These are phyloP conservation scores for Ispidina lecontei DNA, from an alignment of 2,797 vertebrate genomes.

Conservation along the genomic window DNA sequence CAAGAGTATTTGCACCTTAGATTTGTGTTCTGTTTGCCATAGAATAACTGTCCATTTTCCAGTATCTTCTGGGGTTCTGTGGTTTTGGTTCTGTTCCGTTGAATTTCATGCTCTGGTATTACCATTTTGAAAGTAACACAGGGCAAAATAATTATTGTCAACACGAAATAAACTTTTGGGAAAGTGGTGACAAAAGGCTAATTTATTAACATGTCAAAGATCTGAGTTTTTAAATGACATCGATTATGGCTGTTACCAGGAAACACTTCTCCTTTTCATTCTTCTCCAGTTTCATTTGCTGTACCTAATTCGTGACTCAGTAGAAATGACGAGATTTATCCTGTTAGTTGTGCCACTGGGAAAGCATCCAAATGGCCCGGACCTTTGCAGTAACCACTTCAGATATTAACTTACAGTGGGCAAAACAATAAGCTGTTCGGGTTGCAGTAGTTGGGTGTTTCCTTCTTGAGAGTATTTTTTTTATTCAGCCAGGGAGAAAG, in stretches of 20 bases:
- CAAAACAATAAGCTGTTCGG: constrained; percentile 66
- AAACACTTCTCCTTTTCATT: constrained; percentile 57
- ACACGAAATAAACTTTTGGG: neutral
- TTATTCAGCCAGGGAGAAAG: constrained; percentile 24
- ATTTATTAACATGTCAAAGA: constrained; percentile 31
- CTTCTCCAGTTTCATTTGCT: constrained; percentile 40
- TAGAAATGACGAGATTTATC: constrained; percentile 63
- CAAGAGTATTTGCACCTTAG: neutral
- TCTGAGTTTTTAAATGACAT: neutral
- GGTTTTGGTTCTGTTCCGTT: neutral
- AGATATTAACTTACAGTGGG: constrained; percentile 65
- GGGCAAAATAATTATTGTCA: neutral
- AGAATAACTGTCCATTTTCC: neutral
- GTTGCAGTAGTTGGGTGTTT: constrained; percentile 43
- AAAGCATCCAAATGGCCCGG: constrained; percentile 50
- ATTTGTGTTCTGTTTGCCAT: neutral
- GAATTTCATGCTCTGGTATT: neutral
- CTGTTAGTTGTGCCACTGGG: constrained; percentile 67
- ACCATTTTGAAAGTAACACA: neutral
- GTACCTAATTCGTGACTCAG: constrained; percentile 68
- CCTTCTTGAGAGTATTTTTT: constrained; percentile 33
- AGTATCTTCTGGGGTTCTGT: neutral
- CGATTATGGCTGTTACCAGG: constrained; percentile 48
- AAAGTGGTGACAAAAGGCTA: neutral
- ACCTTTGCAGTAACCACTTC: constrained; percentile 64